phyloP scores from a whole-genome alignment of 2,113 vertebrate genomes.

The Myotis davidii region DNA sequence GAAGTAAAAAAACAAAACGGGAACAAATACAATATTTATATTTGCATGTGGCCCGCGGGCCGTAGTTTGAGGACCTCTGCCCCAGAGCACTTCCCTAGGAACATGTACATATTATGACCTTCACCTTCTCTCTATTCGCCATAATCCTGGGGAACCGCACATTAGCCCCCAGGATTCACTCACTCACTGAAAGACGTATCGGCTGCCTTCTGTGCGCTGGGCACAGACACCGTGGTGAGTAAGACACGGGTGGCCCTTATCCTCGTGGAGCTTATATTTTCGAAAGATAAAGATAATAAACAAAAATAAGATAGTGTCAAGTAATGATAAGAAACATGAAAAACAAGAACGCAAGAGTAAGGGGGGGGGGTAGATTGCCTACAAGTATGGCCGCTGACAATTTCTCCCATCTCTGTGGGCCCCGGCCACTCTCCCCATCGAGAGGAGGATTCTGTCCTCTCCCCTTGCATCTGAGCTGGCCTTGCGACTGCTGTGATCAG shows the following conservation, averaged over 20 bases:
- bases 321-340: not conserved
- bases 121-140: not conserved
- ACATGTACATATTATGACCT: not conserved
- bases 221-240: not conserved
- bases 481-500: not conserved
- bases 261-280: not conserved
- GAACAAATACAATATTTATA: too few species aligned
- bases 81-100: not conserved
- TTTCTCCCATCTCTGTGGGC: not conserved
- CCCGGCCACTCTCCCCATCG: not conserved
- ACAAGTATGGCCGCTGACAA: not conserved
- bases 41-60: too few species aligned
- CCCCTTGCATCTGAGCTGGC: not conserved
- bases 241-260: not conserved
- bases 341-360: not conserved
- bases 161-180: not conserved
- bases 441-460: not conserved
- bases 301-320: not conserved
- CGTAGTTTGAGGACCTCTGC: too few species aligned
- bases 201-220: not conserved
- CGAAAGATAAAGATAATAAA: not conserved
- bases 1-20: too few species aligned
- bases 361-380: accelerated
- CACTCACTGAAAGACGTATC: not conserved
- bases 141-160: not conserved